phyloP scores from a whole-genome alignment of 2,888 invertebrate genomes.

The Oxystoma pomonae region DNA sequence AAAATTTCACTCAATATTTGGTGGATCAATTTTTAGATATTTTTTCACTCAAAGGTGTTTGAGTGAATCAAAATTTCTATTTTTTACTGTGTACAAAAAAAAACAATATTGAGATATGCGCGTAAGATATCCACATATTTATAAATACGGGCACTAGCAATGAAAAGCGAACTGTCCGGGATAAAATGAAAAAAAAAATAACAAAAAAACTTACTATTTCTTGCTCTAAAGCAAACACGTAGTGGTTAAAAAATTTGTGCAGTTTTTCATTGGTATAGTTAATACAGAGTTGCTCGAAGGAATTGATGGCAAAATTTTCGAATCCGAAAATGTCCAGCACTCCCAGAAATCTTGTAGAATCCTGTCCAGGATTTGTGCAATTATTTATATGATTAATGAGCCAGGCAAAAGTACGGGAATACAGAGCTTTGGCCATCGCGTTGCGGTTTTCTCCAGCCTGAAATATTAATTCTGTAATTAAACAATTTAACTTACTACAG shows the following conservation, averaged over 20 bases:
- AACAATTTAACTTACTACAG: no score
- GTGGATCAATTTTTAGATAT: no score
- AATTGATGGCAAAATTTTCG: conserved; percentile 87
- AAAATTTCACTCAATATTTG: no score
- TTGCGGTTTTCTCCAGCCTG: conserved; percentile 86
- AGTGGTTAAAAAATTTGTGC: conserved; percentile 95
- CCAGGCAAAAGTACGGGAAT: conserved; percentile 89
- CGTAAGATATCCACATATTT: no score
- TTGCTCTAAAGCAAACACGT: conserved; percentile 91
- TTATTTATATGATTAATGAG: conserved; percentile 88
- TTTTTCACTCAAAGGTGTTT: no score
- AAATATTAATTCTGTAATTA: no score
- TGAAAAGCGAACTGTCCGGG: no score
- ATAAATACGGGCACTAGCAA: no score
- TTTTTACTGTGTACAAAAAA: no score
- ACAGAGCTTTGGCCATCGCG: conserved; percentile 89
- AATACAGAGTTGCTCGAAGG: conserved; percentile 89
- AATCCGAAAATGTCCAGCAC: conserved; percentile 93
- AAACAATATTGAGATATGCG: not conserved
- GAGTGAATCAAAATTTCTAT: no score
- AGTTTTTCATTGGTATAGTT: conserved; percentile 93
- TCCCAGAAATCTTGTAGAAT: conserved; percentile 73
- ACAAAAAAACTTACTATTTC: conserved; percentile 89
- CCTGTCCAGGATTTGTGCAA: conserved; percentile 84
- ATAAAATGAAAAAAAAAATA: no score